Evolutionary conservation across 2,888 invertebrate species (phyloP).

Genomic region (Tineola bisselliella): DNA sequence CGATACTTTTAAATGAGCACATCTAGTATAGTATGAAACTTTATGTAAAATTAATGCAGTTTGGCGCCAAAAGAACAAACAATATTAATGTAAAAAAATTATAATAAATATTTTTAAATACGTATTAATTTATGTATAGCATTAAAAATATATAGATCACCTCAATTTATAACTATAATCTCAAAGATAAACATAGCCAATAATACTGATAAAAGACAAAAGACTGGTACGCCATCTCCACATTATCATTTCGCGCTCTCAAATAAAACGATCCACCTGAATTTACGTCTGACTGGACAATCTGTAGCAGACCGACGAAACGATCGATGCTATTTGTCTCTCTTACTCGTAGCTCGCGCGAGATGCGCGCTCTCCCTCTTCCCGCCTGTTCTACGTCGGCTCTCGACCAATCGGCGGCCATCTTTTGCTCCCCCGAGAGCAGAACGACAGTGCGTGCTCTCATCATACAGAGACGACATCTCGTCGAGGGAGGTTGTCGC

Average conservation of each 20-base stretch:
- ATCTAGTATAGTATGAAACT: too few species aligned
- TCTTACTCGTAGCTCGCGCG: constrained; percentile 39
- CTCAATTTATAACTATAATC: constrained; percentile 14
- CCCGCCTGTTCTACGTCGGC: constrained; percentile 44
- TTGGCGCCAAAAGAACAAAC: too few species aligned
- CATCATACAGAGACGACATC: constrained; percentile 65
- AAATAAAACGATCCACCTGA: constrained; percentile 53
- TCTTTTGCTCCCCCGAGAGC: constrained; percentile 67
- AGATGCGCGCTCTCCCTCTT: constrained; percentile 58
- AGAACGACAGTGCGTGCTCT: constrained; percentile 65
- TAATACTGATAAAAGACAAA: constrained; percentile 35
- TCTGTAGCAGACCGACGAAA: constrained; percentile 52
- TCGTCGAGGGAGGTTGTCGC: constrained; percentile 61
- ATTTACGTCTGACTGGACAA: constrained; percentile 42
- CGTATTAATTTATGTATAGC: neutral
- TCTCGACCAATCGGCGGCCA: constrained; percentile 64
- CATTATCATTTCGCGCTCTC: constrained; percentile 55
- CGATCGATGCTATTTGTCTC: constrained; percentile 42
- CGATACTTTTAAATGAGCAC: too few species aligned
- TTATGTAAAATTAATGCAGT: too few species aligned
- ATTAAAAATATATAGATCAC: constrained; percentile 3
- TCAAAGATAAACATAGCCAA: constrained; percentile 16
- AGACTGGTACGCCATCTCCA: constrained; percentile 49
- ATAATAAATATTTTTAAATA: too few species aligned
- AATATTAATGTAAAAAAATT: too few species aligned